phyloP scores from a whole-genome alignment of 2,113 vertebrate genomes.

The Elgaria multicarinata region DNA sequence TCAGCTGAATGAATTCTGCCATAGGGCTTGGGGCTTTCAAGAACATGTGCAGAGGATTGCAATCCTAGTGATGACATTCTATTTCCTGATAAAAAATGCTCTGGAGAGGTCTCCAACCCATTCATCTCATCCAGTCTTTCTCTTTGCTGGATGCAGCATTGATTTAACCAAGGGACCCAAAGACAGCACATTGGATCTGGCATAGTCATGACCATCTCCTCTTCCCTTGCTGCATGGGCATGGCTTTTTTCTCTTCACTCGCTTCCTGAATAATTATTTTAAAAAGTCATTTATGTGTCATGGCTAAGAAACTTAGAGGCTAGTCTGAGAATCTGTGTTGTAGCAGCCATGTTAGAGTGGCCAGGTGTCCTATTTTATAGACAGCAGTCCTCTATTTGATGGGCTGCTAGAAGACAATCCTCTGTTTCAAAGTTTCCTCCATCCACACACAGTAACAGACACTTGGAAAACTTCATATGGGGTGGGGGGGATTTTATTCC shows the following conservation, averaged over 20 bases:
- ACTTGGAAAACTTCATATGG: neutral
- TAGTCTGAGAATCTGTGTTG: neutral
- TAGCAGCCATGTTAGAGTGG: neutral
- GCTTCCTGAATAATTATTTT: neutral
- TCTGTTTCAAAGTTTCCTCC: too few species aligned
- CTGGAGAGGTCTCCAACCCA: neutral
- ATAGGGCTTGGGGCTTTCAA: neutral
- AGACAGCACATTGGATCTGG: neutral
- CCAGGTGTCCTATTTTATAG: too few species aligned
- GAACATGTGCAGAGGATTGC: neutral
- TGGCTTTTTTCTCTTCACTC: neutral
- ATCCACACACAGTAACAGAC: too few species aligned
- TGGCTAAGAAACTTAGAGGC: neutral
- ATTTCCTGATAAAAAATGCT: neutral
- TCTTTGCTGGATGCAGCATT: neutral
- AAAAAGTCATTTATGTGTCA: neutral
- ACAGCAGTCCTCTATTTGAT: too few species aligned
- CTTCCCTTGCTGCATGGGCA: neutral
- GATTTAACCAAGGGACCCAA: neutral
- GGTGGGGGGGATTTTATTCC: neutral
- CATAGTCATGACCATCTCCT: neutral
- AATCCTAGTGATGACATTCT: neutral
- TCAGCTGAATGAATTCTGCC: too few species aligned
- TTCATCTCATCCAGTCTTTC: too few species aligned
- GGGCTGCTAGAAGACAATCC: too few species aligned